A percentile compares a stretch with the other conserved stretches of the same genome.
Evolutionary conservation across 2,113 vertebrate genomes (phyloP).

Genomic region (Thermophis baileyi): DNA sequence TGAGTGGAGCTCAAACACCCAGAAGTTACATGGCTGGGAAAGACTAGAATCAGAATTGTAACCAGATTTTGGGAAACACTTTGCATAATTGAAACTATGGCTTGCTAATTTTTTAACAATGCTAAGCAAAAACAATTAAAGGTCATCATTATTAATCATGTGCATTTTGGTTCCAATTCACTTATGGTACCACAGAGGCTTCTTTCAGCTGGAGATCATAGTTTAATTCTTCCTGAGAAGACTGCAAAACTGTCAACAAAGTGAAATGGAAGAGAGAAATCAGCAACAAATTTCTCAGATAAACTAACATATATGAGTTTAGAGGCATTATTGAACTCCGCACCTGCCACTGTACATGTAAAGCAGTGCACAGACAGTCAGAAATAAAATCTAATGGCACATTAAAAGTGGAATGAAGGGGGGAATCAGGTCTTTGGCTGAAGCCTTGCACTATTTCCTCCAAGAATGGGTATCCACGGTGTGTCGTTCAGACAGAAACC

Average conservation of each 20-base stretch:
- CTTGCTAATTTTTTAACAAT: not conserved
- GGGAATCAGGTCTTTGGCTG: not conserved
- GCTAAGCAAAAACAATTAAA: not conserved
- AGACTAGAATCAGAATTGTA: not conserved
- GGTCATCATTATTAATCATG: not conserved
- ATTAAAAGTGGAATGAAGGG: not conserved
- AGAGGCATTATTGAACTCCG: not conserved
- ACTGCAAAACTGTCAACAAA: not conserved
- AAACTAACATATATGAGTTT: not conserved
- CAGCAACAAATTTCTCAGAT: not conserved
- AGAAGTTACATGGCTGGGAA: not conserved
- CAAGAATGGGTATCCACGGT: not conserved
- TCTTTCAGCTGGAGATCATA: not conserved
- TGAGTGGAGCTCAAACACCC: not conserved
- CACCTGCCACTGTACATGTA: not conserved
- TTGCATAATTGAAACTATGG: not conserved
- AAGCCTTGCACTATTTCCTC: not conserved
- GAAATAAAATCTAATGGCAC: not conserved
- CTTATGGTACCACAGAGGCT: not conserved
- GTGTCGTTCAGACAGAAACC: not conserved
- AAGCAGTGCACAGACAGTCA: not conserved
- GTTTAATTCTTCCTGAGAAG: not conserved
- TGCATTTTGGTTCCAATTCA: not conserved
- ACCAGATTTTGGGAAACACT: not conserved
- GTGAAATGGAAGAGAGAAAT: not conserved